These are phyloP conservation scores for Drosophila pegasa DNA, from an alignment of 2,888 invertebrate genomes.

Conservation along the genomic window DNA sequence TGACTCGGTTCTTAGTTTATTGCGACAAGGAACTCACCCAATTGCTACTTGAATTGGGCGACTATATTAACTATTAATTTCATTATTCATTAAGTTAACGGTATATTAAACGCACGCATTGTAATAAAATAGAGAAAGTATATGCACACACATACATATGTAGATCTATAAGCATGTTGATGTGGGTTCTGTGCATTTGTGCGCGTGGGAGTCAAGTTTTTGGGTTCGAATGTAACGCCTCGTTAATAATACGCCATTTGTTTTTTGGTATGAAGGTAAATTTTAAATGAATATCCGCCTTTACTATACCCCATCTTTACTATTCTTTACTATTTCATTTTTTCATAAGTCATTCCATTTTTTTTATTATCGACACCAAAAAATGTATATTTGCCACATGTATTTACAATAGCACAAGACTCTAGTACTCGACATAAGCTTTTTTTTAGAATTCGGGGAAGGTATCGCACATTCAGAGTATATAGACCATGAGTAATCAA, in stretches of 20 bases:
- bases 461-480: no score
- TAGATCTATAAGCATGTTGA: background rate
- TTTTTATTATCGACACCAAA: no score
- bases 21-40: background rate
- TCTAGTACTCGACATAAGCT: no score
- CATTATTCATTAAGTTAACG: conserved; percentile 57
- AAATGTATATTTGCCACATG: no score
- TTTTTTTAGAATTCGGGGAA: no score
- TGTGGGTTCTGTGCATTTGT: background rate
- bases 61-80: conserved; percentile 57
- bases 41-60: background rate
- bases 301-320: no score
- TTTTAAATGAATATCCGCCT: no score
- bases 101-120: conserved; percentile 68
- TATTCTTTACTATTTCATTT: no score
- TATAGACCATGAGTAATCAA: no score
- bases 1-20: conserved; percentile 13
- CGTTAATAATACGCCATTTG: conserved; percentile 70
- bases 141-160: background rate
- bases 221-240: conserved; percentile 39
- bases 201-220: background rate
- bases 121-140: conserved; percentile 10
- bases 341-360: no score
- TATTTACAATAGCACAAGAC: no score
- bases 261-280: no score